A percentile compares a stretch with the other conserved stretches of the same genome.
These are phyloP conservation scores for Orthosia gothica DNA, from an alignment of 2,888 invertebrate genomes.

Conservation along the genomic window DNA sequence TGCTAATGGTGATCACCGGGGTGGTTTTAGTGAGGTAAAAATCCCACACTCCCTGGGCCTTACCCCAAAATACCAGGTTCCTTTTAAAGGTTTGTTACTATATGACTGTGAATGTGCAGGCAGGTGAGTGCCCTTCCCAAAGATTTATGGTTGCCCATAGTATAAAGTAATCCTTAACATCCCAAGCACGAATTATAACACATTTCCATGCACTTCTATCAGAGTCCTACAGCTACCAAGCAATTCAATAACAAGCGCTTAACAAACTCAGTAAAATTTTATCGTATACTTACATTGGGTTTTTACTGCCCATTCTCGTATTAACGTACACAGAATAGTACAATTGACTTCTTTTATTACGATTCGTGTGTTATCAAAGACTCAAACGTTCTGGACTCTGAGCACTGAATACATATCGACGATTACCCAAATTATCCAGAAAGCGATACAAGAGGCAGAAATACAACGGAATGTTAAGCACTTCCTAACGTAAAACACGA, in stretches of 20 bases:
- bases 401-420: conserved; percentile 52
- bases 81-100: background rate
- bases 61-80: too few species aligned
- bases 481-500: conserved; percentile 45
- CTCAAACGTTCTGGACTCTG: conserved; percentile 13
- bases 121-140: background rate
- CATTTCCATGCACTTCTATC: conserved; percentile 32
- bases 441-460: conserved; percentile 42
- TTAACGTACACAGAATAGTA: conserved; percentile 45
- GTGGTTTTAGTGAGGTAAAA: too few species aligned
- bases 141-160: conserved; percentile 29
- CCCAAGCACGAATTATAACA: conserved; percentile 21
- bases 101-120: background rate
- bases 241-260: conserved; percentile 51
- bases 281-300: conserved; percentile 31
- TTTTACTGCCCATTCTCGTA: conserved; percentile 51
- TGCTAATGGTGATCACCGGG: too few species aligned
- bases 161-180: conserved; percentile 31
- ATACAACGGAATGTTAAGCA: conserved; percentile 48
- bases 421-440: conserved; percentile 58
- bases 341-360: conserved; percentile 54
- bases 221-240: conserved; percentile 16
- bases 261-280: conserved; percentile 47
- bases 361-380: conserved; percentile 31
- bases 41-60: too few species aligned